Conservation (phyloP, 2,113 vertebrate genomes). For the Prinia subflava region DNA sequence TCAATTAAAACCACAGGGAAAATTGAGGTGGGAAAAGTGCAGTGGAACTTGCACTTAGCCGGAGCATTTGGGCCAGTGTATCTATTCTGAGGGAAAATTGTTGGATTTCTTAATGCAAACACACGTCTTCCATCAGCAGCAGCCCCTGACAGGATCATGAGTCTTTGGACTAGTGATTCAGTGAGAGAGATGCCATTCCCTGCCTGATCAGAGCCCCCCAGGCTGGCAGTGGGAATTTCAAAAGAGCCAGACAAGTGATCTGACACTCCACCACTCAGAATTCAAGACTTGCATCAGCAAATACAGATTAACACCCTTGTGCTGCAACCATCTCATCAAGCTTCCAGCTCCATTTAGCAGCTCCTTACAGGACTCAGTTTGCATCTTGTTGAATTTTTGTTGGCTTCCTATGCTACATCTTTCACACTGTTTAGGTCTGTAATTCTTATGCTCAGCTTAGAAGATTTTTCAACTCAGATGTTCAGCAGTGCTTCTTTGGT, state of each 20-base stretch:
- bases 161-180: background rate
- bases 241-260: background rate
- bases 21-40: background rate
- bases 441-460: background rate
- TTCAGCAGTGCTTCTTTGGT: background rate
- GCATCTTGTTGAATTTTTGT: background rate
- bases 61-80: background rate
- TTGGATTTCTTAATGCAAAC: background rate
- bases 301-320: background rate
- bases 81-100: background rate
- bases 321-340: background rate
- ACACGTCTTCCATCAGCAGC: background rate
- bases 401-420: background rate
- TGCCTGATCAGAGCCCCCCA: background rate
- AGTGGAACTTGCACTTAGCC: background rate
- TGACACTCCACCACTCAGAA: background rate
- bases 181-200: background rate
- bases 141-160: background rate
- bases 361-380: background rate
- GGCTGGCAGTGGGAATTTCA: background rate
- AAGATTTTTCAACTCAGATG: background rate
- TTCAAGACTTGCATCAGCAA: background rate
- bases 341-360: background rate
- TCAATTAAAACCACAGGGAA: constrained; percentile 6
- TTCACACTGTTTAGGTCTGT: background rate